These are phyloP conservation scores for Varroa destructor DNA, from an alignment of 1,140 invertebrate genomes.

Conservation along the genomic window DNA sequence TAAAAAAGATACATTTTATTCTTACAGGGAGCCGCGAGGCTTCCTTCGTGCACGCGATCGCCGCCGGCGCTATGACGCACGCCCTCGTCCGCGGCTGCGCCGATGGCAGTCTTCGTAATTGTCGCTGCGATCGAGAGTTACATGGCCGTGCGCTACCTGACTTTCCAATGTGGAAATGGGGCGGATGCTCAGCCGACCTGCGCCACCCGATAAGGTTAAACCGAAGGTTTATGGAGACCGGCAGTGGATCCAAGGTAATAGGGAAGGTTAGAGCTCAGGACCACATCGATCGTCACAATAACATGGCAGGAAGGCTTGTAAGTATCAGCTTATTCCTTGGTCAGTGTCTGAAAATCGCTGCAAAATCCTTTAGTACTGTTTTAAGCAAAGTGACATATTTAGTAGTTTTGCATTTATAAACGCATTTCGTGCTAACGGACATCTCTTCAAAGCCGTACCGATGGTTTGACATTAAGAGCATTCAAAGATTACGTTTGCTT, in stretches of 20 bases:
- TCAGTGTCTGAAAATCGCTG: not conserved
- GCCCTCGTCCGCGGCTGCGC: slow-evolving; percentile 3
- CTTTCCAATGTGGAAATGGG: slow-evolving; percentile 6
- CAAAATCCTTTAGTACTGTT: not conserved
- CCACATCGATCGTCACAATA: slow-evolving; percentile 1
- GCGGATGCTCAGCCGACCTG: slow-evolving; percentile 1
- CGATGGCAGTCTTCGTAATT: not conserved
- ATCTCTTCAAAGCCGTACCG: not conserved
- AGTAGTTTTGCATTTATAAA: not conserved
- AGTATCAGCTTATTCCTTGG: not conserved
- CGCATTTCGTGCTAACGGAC: not conserved
- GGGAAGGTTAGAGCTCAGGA: not conserved
- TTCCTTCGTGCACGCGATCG: slow-evolving; percentile 1
- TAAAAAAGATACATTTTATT: not conserved
- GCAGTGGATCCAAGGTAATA: not conserved
- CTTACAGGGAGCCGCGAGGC: slow-evolving; percentile 9
- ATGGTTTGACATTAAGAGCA: too few species aligned
- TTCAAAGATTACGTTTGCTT: too few species aligned
- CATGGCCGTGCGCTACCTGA: not conserved
- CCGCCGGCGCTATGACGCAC: not conserved
- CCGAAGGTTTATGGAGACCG: slow-evolving; percentile 2
- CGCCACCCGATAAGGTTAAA: not conserved
- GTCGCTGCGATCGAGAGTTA: not conserved
- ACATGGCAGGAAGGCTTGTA: slow-evolving; percentile 23
- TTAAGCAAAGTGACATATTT: not conserved